A percentile compares a stretch with the other conserved stretches of the same genome.
phyloP scores from a whole-genome alignment of 2,797 vertebrate genomes.

The Anguilla marmorata region DNA sequence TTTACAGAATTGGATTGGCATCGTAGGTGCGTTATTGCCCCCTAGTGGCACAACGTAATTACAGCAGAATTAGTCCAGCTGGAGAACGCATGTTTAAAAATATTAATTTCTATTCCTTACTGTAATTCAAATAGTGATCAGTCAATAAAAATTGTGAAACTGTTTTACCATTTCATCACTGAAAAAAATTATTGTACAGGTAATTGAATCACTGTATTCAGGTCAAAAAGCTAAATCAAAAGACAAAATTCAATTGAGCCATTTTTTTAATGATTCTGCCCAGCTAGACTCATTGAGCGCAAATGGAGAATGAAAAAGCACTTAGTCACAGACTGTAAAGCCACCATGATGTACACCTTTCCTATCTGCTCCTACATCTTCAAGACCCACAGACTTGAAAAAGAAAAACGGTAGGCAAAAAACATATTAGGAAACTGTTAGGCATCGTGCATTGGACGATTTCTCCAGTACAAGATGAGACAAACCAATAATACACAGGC shows the following conservation, averaged over 20 bases:
- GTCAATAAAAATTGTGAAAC: not conserved
- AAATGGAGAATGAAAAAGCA: not conserved
- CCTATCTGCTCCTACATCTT: not conserved
- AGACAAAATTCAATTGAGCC: too few species aligned
- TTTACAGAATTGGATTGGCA: not conserved
- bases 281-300: not conserved
- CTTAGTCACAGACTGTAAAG: not conserved
- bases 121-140: not conserved
- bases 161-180: not conserved
- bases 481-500: not conserved
- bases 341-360: not conserved
- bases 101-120: not conserved
- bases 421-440: not conserved
- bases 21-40: not conserved
- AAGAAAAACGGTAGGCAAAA: not conserved
- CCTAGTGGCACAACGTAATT: not conserved
- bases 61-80: not conserved
- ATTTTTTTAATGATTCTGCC: constrained; percentile 4
- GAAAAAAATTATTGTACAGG: not conserved
- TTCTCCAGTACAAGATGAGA: not conserved
- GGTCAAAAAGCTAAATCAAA: not conserved
- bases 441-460: not conserved
- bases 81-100: not conserved
- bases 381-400: not conserved
- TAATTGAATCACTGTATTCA: not conserved